A percentile compares a stretch with the other conserved stretches of the same genome.
Conservation (phyloP, 2,113 vertebrate species). For the Cyanoderma ruficeps region DNA sequence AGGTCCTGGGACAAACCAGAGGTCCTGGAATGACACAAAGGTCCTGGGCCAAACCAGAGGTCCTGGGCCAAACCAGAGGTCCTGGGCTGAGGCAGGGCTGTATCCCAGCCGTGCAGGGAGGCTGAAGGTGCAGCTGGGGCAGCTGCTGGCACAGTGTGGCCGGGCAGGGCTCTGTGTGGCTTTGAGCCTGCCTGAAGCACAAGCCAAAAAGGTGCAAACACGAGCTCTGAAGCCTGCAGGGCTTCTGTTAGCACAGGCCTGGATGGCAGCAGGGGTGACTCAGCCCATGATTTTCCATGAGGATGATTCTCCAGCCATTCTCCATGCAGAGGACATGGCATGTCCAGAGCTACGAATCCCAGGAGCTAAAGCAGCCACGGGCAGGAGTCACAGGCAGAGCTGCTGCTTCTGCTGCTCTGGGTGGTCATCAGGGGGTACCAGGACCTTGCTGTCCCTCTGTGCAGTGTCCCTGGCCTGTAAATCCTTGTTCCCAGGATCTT, state of each 20-base stretch:
- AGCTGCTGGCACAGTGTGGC: not conserved
- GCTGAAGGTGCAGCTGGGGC: not conserved
- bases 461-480: accelerated
- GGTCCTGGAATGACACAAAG: too few relatives aligned
- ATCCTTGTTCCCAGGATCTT: accelerated
- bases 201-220: not conserved
- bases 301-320: not conserved
- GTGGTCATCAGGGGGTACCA: not conserved
- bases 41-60: not conserved
- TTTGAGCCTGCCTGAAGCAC: not conserved
- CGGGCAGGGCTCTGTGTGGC: accelerated
- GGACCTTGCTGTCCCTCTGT: not conserved
- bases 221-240: not conserved
- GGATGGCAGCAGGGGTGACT: not conserved
- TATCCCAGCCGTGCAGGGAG: not conserved
- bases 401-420: not conserved
- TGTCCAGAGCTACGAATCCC: not conserved
- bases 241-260: not conserved
- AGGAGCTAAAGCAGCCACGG: not conserved
- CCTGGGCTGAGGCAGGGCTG: not conserved
- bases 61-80: not conserved
- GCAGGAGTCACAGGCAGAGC: not conserved
- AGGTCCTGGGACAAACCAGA: not conserved
- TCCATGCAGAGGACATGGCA: not conserved
- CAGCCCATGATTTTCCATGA: not conserved